A percentile compares a stretch with the other conserved stretches of the same genome.
These are phyloP conservation scores for Tetragonisca angustula DNA, from an alignment of 2,888 invertebrate species.

Conservation along the genomic window DNA sequence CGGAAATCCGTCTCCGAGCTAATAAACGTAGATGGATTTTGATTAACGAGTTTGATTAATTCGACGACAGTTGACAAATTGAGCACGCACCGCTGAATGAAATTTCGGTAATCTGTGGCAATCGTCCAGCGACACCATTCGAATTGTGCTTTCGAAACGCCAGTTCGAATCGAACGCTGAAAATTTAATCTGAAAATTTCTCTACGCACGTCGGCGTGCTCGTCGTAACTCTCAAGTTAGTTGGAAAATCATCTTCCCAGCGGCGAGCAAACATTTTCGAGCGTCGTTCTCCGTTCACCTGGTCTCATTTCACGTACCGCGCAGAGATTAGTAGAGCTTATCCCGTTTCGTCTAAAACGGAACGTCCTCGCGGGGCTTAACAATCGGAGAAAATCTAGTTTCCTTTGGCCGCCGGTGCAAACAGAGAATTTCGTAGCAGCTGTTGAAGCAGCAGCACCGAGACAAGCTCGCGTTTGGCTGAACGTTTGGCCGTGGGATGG, in stretches of 20 bases:
- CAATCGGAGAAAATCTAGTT: neutral
- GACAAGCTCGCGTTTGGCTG: neutral
- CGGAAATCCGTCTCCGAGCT: neutral
- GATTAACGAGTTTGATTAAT: neutral
- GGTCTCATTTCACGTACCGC: neutral
- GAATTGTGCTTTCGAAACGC: no score
- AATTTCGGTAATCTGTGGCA: no score
- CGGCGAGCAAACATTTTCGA: no score
- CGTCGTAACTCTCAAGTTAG: no score
- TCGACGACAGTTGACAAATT: neutral
- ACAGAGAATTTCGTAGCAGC: slow-evolving; percentile 1
- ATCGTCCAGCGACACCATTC: no score
- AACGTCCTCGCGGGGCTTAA: neutral
- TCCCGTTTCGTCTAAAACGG: neutral
- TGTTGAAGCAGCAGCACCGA: neutral
- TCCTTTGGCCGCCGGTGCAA: neutral
- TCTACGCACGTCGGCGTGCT: no score
- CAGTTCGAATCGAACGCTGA: no score
- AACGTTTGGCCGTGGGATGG: neutral
- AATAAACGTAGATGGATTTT: neutral
- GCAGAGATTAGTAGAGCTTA: neutral
- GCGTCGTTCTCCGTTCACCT: no score
- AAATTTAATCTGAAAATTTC: no score
- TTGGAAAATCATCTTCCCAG: no score
- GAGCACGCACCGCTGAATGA: neutral